These are phyloP conservation scores for Drosophila percnosoma DNA, from an alignment of 2,888 invertebrate species.

Conservation along the genomic window DNA sequence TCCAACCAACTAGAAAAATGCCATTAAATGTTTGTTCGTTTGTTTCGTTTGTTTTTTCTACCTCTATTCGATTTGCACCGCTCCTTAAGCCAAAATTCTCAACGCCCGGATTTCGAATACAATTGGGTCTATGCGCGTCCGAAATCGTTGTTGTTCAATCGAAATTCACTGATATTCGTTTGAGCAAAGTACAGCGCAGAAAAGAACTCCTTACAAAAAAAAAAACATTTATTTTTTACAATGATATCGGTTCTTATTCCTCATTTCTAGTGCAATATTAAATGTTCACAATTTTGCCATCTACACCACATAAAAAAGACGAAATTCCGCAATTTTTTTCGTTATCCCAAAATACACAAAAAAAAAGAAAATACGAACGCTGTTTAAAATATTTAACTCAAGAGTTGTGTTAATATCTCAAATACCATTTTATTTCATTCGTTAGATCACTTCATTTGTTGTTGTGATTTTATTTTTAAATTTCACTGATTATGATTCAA, in stretches of 20 bases:
- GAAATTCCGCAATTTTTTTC: constrained; percentile 9
- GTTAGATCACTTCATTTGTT: constrained; percentile 26
- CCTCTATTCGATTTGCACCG: constrained; percentile 41
- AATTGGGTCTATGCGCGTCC: constrained; percentile 83
- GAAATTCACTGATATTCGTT: constrained; percentile 79
- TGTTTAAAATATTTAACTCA: constrained; percentile 4
- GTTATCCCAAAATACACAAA: constrained; percentile 13
- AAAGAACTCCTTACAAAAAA: constrained; percentile 9
- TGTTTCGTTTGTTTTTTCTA: constrained; percentile 45
- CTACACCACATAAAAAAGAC: constrained; percentile 25
- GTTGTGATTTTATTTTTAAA: constrained; percentile 11
- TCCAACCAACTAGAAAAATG: constrained; percentile 3
- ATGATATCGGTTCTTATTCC: constrained; percentile 9
- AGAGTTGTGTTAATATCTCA: constrained; percentile 19
- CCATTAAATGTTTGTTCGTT: constrained; percentile 39
- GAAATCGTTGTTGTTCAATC: constrained; percentile 82
- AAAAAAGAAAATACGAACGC: constrained; percentile 12
- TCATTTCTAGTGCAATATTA: constrained; percentile 73
- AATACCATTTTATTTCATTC: constrained; percentile 16
- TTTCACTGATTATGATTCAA: constrained; percentile 11
- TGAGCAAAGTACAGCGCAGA: constrained; percentile 35
- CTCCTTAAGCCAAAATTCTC: constrained; percentile 59
- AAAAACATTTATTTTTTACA: constrained; percentile 16
- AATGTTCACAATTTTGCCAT: constrained; percentile 33
- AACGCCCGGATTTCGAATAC: constrained; percentile 79